phyloP scores from a whole-genome alignment of 1,140 invertebrate genomes.

The Caerostris extrusa region DNA sequence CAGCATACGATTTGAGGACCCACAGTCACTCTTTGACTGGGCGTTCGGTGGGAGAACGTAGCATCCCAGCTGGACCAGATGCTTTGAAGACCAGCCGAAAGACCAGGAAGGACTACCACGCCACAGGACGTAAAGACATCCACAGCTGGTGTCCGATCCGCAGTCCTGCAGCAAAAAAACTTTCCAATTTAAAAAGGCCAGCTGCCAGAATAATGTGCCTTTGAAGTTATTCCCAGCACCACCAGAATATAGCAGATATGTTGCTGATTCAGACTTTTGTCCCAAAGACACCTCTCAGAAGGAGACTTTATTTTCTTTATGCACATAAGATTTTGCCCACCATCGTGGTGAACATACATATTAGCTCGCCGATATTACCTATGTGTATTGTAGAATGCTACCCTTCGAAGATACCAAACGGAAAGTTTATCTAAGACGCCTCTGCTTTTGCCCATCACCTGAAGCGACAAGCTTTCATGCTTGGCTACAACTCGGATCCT shows the following conservation, averaged over 20 bases:
- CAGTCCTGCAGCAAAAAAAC: neutral
- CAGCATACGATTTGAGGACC: conserved; percentile 23
- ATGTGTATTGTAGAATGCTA: too few species aligned
- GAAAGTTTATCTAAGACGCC: too few species aligned
- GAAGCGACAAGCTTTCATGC: too few species aligned
- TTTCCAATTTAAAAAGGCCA: neutral
- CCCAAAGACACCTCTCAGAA: neutral
- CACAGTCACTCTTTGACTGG: conserved; percentile 1
- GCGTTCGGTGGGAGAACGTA: conserved; percentile 25
- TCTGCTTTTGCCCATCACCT: too few species aligned
- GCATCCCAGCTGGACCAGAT: neutral
- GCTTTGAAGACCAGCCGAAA: neutral
- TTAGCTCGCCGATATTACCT: too few species aligned
- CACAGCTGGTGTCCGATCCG: neutral
- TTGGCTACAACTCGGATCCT: too few species aligned
- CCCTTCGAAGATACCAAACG: too few species aligned
- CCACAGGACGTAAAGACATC: neutral
- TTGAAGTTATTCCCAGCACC: neutral
- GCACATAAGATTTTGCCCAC: too few species aligned
- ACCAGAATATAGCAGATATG: neutral
- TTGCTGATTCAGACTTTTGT: neutral
- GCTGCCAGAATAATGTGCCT: neutral
- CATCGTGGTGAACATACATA: too few species aligned
- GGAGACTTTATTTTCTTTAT: too few species aligned
- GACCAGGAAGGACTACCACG: neutral